Evolutionary conservation across 1,140 invertebrate species (phyloP).

Genomic region (Diuraphis noxia): DNA sequence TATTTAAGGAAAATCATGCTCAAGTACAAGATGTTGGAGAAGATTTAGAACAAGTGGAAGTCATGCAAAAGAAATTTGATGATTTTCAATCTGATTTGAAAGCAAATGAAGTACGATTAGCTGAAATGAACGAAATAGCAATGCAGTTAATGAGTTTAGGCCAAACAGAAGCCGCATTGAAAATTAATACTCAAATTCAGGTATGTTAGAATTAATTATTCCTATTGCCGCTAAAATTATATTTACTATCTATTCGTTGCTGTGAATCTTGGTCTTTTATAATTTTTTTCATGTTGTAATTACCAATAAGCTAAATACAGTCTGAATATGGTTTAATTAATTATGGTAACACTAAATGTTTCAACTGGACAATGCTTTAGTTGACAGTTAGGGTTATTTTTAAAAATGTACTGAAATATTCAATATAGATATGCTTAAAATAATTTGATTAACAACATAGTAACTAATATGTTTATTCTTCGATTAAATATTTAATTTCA

Average conservation of each 20-base stretch:
- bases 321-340: background rate
- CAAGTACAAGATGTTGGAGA: constrained; percentile 95
- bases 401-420: too few relatives aligned
- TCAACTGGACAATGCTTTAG: too few relatives aligned
- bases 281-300: background rate
- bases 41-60: constrained; percentile 97
- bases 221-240: background rate
- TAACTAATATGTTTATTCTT: too few relatives aligned
- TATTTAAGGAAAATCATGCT: constrained; percentile 73
- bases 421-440: too few relatives aligned
- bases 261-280: background rate
- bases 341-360: too few relatives aligned
- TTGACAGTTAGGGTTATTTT: too few relatives aligned
- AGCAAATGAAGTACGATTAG: constrained; percentile 94
- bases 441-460: too few relatives aligned
- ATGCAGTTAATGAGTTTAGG: constrained; percentile 94
- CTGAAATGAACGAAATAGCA: constrained; percentile 96
- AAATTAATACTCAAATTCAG: constrained; percentile 97
- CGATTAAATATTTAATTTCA: too few relatives aligned
- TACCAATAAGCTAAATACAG: background rate
- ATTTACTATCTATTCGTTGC: background rate
- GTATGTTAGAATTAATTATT: constrained; percentile 59
- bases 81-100: constrained; percentile 98
- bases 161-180: constrained; percentile 96
- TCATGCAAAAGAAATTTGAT: constrained; percentile 99